These are phyloP conservation scores for Lophius americanus DNA, from an alignment of 2,797 vertebrate species.

Conservation along the genomic window DNA sequence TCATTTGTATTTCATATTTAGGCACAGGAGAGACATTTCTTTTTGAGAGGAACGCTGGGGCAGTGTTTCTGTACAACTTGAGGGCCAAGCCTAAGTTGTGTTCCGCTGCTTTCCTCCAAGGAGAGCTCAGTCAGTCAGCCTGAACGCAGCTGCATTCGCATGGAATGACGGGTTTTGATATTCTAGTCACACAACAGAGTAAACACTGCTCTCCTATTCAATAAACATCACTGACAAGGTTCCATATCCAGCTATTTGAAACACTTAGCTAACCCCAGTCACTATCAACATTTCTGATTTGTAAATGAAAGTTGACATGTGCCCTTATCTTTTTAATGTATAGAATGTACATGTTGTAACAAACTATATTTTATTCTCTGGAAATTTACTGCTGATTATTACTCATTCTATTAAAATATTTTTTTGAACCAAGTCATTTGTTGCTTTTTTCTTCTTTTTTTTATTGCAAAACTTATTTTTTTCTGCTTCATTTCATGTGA, in stretches of 20 bases:
- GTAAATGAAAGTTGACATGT: slow-evolving; percentile 3
- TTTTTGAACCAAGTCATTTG: slow-evolving; percentile 8
- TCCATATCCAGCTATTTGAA: slow-evolving; percentile 52
- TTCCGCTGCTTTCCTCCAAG: slow-evolving; percentile 61
- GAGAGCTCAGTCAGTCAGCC: slow-evolving; percentile 68
- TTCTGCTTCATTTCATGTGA: slow-evolving; percentile 3
- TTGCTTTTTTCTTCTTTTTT: slow-evolving; percentile 16
- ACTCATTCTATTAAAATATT: slow-evolving; percentile 51
- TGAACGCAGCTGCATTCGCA: slow-evolving; percentile 72
- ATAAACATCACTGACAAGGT: slow-evolving; percentile 74
- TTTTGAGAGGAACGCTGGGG: slow-evolving; percentile 17
- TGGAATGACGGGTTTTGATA: slow-evolving; percentile 71
- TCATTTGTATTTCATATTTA: not conserved
- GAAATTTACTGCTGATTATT: slow-evolving; percentile 6
- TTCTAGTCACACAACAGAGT: slow-evolving; percentile 76
- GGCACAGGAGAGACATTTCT: not conserved
- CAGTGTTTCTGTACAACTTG: slow-evolving; percentile 44
- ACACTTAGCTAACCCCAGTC: slow-evolving; percentile 22
- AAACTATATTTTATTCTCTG: not conserved
- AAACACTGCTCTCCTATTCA: slow-evolving; percentile 75
- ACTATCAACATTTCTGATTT: not conserved
- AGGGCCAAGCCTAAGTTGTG: slow-evolving; percentile 53
- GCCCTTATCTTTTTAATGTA: not conserved
- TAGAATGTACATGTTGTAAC: slow-evolving; percentile 4
- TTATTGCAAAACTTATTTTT: not conserved